Conservation (phyloP, 1,140 invertebrate genomes). For the Eufriesea mexicana region DNA sequence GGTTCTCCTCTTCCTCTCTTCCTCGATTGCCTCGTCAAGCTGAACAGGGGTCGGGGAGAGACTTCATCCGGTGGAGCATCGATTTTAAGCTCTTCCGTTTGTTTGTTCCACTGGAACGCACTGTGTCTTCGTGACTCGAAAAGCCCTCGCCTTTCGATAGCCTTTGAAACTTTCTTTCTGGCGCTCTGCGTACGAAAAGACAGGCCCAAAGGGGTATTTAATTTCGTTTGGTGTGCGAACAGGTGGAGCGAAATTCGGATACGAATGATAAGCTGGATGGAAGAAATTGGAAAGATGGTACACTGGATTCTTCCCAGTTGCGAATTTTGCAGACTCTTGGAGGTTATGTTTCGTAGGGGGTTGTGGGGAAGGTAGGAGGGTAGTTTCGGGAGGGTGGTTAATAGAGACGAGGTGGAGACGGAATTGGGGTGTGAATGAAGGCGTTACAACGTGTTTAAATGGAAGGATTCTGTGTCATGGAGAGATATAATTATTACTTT, state of each 20-base stretch:
- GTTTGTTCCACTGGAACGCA: slow-evolving; percentile 17
- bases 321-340: neutral
- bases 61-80: slow-evolving; percentile 18
- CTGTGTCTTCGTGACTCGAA: slow-evolving; percentile 11
- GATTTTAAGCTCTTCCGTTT: slow-evolving; percentile 39
- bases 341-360: neutral
- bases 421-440: too few relatives aligned
- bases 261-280: neutral
- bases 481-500: too few relatives aligned
- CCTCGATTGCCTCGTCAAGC: slow-evolving; percentile 34
- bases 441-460: too few relatives aligned
- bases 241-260: neutral
- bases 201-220: neutral
- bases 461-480: too few relatives aligned
- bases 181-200: neutral
- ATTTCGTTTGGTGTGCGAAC: neutral
- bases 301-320: too few relatives aligned
- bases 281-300: neutral
- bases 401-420: too few relatives aligned
- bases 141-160: neutral
- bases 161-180: neutral
- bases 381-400: too few relatives aligned
- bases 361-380: too few relatives aligned
- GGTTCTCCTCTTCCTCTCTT: slow-evolving; percentile 1
- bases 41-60: neutral